Conservation (phyloP, 2,888 invertebrate genomes). For the Dasysyrphus tricinctus region DNA sequence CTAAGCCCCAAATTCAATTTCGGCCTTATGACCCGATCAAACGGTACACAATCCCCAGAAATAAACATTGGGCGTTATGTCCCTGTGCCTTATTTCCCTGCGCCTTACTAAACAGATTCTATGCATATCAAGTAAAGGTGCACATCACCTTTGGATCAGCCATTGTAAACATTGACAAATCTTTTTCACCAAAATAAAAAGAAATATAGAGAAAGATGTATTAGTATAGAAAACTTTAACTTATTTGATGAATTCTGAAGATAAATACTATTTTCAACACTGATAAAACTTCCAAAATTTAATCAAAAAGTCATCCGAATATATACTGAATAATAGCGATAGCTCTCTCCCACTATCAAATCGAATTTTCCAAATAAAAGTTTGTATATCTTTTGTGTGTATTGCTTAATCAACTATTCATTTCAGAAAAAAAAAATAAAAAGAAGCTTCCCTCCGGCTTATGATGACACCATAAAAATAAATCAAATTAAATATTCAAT, state of each 20-base stretch:
- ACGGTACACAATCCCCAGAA: too few species aligned
- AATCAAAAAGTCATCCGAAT: not conserved
- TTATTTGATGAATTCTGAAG: not conserved
- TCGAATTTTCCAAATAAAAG: slow-evolving; percentile 1
- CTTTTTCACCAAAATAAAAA: too few species aligned
- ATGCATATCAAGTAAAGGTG: too few species aligned
- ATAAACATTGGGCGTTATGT: too few species aligned
- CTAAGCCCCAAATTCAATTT: too few species aligned
- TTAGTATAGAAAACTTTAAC: too few species aligned
- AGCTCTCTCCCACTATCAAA: not conserved
- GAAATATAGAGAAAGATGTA: too few species aligned
- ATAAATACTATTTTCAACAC: not conserved
- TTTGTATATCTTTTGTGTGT: slow-evolving; percentile 13
- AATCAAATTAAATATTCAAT: slow-evolving; percentile 75
- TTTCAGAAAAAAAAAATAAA: slow-evolving; percentile 12
- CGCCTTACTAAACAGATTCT: too few species aligned
- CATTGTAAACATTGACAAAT: not conserved
- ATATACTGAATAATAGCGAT: not conserved
- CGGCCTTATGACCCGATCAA: too few species aligned
- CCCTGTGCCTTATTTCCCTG: too few species aligned
- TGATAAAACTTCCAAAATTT: not conserved
- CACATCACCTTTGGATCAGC: too few species aligned
- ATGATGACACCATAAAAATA: slow-evolving; percentile 66
- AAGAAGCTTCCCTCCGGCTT: slow-evolving; percentile 26
- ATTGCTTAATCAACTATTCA: slow-evolving; percentile 62